Base-by-base conservation (phyloP, 2,888 invertebrate species). In the Spicauda simplicius region DNA sequence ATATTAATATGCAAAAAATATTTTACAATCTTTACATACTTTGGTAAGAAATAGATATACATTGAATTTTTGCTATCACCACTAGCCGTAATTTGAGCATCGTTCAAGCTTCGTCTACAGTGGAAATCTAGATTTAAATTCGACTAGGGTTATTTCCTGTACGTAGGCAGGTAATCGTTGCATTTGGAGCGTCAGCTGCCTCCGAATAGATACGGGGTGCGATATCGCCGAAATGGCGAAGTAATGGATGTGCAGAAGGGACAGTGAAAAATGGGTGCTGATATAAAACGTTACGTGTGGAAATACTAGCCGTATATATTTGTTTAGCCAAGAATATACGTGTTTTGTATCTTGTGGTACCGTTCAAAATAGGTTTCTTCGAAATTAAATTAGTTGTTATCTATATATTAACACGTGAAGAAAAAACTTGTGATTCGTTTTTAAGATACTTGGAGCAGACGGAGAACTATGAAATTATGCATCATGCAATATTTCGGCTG, bases 201-300 rank as follows among this genome's bases (percentile, higher is more conserved):
- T 45, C 59, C 30, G 65, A 25, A 54, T 59, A 65, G 64, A 64
- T 64, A 58, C n/a, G 58, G 53, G 55, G 41, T 14, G 33, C 59
- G 66, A 60, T 66, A 66, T 66, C 65, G 54, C 54, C 65, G 60
- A 66, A 66, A 66, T 66, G 48, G 65, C 65, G 65, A 20, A 48
- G 65, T 60, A 60, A 60, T 66, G 55, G 59, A 55, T 66, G 55
- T 66, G 65, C 60, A 41, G 66, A 60, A 66, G 58, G 65, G 66
- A 66, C 66, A 66, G 66, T 66, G 66, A 66, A 60, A 66, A 66
- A 66, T 66, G 66, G 60, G 48, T 19, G 10, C 59, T 19, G 66
- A 55, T 60, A 55, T 55, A 53, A 45, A 60, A 60, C 12, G 25
- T 16, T 45, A 59, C 65, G 37, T 65, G 58, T 48, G 65, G 53